Base-by-base conservation (phyloP, 2,797 vertebrate species). In the Cyprinodon diabolis region DNA sequence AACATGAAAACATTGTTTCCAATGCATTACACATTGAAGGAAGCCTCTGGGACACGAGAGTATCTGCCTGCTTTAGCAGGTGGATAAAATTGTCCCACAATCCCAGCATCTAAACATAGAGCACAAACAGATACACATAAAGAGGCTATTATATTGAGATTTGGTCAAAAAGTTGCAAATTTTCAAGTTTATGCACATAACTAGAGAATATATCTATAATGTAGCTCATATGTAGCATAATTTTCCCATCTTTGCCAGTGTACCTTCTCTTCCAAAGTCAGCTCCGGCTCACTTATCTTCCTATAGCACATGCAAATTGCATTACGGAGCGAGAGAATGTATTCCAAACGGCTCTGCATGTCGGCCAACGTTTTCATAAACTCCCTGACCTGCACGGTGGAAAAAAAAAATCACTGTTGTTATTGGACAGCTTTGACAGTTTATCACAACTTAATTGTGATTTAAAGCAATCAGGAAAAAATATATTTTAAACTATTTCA, bases 201-300 rank as follows among this genome's bases (percentile, higher is more conserved):
- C 19, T 23, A 2, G 62, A 25, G 19, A 37, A 11, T 2, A 4
- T 0, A 25, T 62, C 14, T 66, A 51, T 30, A 30, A 68, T 71
- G 17, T 56, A 40, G 21, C 43, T 69, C 51, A 67, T 62, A 68
- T 58, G 76, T 68, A 45, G 23, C 0, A 1, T 71, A 0, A 52
- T 47, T 72, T 72, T 52, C 23, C 52, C 35, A 23, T 23, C 47
- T 48, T 17, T 49, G 66, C 19, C 30, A 57, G 21, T 84, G 87
- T 72, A 97, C 96, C 95, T 92, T 87, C 57, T 93, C 86, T 23
- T 95, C 84, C 79, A 94, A 79, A 0, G 60, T 66, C 52, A 87
- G 74, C 35, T 93, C 92, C 19, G 90, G 86, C 15, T 82, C 74
- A 54, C 69, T 93, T 71, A 94, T 86, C n/a, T 81, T 60, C 80